Conservation (phyloP, 2,797 vertebrate species). For the Tolypeutes matacus region DNA sequence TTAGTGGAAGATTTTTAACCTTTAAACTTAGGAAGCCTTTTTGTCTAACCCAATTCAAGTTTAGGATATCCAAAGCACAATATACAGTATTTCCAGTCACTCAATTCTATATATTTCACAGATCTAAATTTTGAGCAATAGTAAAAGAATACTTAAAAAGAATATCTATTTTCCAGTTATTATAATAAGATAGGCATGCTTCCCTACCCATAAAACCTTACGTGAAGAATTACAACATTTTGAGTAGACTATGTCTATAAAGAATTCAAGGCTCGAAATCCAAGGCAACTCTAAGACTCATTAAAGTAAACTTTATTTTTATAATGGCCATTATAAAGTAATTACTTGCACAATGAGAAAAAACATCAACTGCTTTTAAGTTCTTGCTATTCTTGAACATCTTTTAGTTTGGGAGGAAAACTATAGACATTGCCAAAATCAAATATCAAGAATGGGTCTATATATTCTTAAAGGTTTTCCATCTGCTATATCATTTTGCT, state of each 20-base stretch:
- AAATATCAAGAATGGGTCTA: not conserved
- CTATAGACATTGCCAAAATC: not conserved
- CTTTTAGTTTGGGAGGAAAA: not conserved
- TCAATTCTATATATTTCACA: not conserved
- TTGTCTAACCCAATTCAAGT: not conserved
- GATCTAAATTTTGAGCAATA: not conserved
- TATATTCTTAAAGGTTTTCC: not conserved
- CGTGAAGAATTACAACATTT: not conserved
- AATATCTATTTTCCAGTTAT: not conserved
- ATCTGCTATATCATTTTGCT: not conserved
- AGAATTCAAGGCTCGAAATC: not conserved
- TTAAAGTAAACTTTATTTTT: constrained; percentile 17
- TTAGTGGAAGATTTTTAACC: not conserved
- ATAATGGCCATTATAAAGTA: not conserved
- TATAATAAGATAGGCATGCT: not conserved
- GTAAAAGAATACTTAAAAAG: not conserved
- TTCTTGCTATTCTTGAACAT: constrained; percentile 18
- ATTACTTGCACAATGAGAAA: not conserved
- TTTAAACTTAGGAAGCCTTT: not conserved
- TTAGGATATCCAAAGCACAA: not conserved
- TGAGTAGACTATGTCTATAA: not conserved
- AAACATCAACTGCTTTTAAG: not conserved
- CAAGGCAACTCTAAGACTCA: not conserved
- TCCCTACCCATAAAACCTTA: not conserved
- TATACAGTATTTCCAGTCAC: not conserved